A percentile compares a stretch with the other conserved stretches of the same genome.
phyloP scores from a whole-genome alignment of 2,113 vertebrate genomes.

The Syngnathus typhle region DNA sequence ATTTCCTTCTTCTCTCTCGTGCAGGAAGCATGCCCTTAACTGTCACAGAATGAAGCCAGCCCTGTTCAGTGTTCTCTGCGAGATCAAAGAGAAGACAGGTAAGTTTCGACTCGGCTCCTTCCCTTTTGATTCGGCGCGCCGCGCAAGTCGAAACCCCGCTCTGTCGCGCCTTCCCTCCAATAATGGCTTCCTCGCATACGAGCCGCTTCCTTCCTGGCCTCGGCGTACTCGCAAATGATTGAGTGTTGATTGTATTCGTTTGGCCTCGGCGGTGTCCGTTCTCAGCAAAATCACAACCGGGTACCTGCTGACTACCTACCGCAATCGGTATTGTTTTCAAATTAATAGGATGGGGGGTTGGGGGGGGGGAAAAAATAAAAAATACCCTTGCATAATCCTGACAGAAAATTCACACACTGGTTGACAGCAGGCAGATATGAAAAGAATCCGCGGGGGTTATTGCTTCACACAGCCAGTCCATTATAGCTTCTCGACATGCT shows the following conservation, averaged over 20 bases:
- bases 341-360: neutral
- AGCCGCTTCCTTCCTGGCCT: slow-evolving; percentile 15
- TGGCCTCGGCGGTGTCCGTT: neutral
- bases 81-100: slow-evolving; percentile 93
- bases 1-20: slow-evolving; percentile 46
- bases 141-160: slow-evolving; percentile 27
- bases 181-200: slow-evolving; percentile 16
- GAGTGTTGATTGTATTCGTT: slow-evolving; percentile 27
- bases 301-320: neutral
- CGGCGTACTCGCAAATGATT: slow-evolving; percentile 21
- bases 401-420: slow-evolving; percentile 8
- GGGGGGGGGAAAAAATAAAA: neutral
- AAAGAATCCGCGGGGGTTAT: slow-evolving; percentile 24
- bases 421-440: slow-evolving; percentile 21
- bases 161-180: slow-evolving; percentile 26
- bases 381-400: neutral
- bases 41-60: slow-evolving; percentile 90
- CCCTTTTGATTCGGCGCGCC: slow-evolving; percentile 36
- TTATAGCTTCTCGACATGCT: slow-evolving; percentile 16
- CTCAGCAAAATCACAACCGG: neutral
- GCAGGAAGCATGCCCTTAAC: slow-evolving; percentile 86
- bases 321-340: slow-evolving; percentile 4
- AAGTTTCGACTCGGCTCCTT: slow-evolving; percentile 54
- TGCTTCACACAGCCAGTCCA: slow-evolving; percentile 17
- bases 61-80: slow-evolving; percentile 89